Conservation (phyloP, 2,797 vertebrate genomes). For the Sparidentex hasta region DNA sequence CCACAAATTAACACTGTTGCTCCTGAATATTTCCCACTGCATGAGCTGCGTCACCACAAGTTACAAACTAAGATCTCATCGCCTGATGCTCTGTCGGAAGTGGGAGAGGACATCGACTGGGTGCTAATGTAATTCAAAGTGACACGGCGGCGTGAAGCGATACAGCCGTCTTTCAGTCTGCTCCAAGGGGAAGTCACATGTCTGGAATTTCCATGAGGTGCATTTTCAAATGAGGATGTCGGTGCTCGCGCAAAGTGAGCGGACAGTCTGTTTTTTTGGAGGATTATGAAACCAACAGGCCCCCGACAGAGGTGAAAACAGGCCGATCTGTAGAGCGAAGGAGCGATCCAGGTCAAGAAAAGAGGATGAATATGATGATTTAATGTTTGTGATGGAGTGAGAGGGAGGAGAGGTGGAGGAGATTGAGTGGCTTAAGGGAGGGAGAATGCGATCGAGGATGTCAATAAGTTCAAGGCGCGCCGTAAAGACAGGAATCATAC, state of each 20-base stretch:
- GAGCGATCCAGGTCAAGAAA: conserved; percentile 43
- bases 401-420: conserved; percentile 23
- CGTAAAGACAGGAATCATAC: conserved; percentile 17
- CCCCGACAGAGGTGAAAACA: conserved; percentile 31
- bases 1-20: conserved; percentile 19
- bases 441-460: conserved; percentile 45
- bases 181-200: conserved; percentile 33
- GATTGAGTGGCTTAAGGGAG: conserved; percentile 55
- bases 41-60: conserved; percentile 1
- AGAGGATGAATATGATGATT: conserved; percentile 52
- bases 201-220: conserved; percentile 37
- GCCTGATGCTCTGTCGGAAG: conserved; percentile 2
- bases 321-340: conserved; percentile 5
- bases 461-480: conserved; percentile 52
- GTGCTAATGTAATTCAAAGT: conserved; percentile 48
- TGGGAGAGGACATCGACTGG: neutral
- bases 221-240: conserved; percentile 36
- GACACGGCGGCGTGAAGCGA: conserved; percentile 43
- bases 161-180: conserved; percentile 55
- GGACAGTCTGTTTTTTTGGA: conserved; percentile 8
- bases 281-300: conserved; percentile 46
- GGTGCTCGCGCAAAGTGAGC: neutral
- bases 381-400: conserved; percentile 28
- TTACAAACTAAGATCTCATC: conserved; percentile 3
- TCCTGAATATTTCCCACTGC: neutral